A percentile compares a stretch with the other conserved stretches of the same genome.
phyloP scores from a whole-genome alignment of 1,140 invertebrate genomes.

The Camponotus floridanus region DNA sequence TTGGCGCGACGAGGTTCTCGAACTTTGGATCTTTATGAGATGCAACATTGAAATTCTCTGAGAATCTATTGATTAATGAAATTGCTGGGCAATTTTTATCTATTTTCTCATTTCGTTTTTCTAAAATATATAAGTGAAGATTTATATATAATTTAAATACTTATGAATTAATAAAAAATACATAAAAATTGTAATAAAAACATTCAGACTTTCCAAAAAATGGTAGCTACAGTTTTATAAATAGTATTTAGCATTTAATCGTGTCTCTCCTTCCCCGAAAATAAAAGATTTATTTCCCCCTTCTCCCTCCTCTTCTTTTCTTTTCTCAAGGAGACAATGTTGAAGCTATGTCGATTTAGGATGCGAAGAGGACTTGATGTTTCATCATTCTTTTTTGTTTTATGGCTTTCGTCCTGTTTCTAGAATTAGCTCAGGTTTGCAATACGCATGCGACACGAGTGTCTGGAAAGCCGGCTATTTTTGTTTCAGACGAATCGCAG shows the following conservation, averaged over 20 bases:
- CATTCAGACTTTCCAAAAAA: neutral
- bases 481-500: conserved; percentile 71
- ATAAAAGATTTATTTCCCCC: too few relatives aligned
- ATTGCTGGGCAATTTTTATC: neutral
- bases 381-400: conserved; percentile 43
- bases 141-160: neutral
- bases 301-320: too few relatives aligned
- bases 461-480: conserved; percentile 74
- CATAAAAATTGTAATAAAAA: neutral
- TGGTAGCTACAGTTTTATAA: neutral
- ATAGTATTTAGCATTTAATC: neutral
- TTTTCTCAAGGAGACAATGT: neutral
- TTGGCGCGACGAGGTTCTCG: conserved; percentile 34
- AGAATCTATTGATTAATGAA: neutral
- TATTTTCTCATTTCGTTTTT: neutral
- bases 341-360: conserved; percentile 7
- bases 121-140: neutral
- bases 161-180: neutral
- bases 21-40: conserved; percentile 13
- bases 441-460: conserved; percentile 35
- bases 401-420: conserved; percentile 40
- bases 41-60: neutral
- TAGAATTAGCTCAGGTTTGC: conserved; percentile 48
- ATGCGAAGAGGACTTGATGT: conserved; percentile 9
- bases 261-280: too few relatives aligned